Conservation (phyloP, 2,888 invertebrate genomes). For the Parnassius smintheus region DNA sequence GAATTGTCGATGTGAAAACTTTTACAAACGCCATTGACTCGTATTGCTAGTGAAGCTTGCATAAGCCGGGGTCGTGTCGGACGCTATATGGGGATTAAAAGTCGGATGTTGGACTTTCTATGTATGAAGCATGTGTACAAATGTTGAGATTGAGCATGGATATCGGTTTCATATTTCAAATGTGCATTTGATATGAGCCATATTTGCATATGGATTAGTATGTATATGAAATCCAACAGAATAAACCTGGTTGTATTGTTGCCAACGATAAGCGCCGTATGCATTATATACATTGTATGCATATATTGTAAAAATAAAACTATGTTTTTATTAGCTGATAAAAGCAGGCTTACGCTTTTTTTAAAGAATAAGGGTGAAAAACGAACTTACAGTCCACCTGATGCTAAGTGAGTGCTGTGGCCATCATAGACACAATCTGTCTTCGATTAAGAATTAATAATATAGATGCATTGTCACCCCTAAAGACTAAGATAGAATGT, state of each 20-base stretch:
- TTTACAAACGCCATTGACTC: neutral
- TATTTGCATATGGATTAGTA: slow-evolving; percentile 24
- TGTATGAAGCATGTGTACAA: slow-evolving; percentile 4
- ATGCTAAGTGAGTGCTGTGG: no score
- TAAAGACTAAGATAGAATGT: no score
- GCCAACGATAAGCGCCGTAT: slow-evolving; percentile 6
- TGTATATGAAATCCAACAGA: slow-evolving; percentile 9
- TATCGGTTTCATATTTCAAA: slow-evolving; percentile 19
- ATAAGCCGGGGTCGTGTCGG: neutral
- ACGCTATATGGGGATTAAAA: slow-evolving; percentile 8
- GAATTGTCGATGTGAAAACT: neutral
- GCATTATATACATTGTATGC: no score
- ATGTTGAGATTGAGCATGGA: slow-evolving; percentile 4
- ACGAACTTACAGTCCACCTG: no score
- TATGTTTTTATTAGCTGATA: no score
- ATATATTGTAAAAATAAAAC: no score
- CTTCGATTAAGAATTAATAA: no score
- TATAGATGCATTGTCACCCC: no score
- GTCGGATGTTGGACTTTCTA: neutral
- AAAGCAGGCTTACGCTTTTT: no score
- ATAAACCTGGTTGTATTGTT: slow-evolving; percentile 22
- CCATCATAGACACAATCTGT: no score
- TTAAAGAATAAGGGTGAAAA: no score
- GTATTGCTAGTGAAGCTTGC: neutral
- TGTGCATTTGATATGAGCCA: slow-evolving; percentile 22